Percentiles rank a stretch among this genome's conserved stretches.
Conservation (phyloP, 1,140 invertebrate species). For the Dufourea novaeangliae region DNA sequence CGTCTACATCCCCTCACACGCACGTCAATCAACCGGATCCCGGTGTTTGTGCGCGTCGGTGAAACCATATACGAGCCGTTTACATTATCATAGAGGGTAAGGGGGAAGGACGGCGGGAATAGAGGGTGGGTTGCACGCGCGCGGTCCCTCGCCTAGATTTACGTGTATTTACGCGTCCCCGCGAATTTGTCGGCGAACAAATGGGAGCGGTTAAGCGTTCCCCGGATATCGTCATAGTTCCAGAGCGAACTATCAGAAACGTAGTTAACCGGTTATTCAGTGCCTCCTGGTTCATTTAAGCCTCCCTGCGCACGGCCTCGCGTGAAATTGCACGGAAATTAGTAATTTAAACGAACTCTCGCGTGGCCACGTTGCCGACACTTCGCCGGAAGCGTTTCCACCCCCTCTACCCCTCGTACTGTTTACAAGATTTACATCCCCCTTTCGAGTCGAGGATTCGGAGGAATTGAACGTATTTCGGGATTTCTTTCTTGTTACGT, state of each 20-base stretch:
- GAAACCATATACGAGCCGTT: conserved; percentile 44
- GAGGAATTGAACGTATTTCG: no score
- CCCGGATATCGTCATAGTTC: conserved; percentile 50
- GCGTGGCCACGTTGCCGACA: not conserved
- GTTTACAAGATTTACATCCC: no score
- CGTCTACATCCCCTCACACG: conserved; percentile 55
- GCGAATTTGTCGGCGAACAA: conserved; percentile 52
- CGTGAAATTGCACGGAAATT: conserved; percentile 26
- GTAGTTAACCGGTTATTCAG: conserved; percentile 49
- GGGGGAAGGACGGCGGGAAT: not conserved
- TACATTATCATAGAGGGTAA: conserved; percentile 32
- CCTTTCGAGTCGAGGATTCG: no score
- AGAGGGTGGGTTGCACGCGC: conserved; percentile 4
- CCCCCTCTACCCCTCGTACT: not conserved
- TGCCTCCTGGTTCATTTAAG: conserved; percentile 33
- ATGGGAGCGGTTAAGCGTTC: conserved; percentile 43
- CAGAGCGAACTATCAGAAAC: conserved; percentile 44
- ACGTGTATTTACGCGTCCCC: conserved; percentile 46
- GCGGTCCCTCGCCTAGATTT: conserved; percentile 26
- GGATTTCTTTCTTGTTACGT: no score
- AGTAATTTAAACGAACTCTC: conserved; percentile 18
- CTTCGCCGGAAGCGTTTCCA: no score
- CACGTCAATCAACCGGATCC: conserved; percentile 61
- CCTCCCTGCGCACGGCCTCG: not conserved
- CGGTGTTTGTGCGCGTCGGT: conserved; percentile 36